Base-by-base conservation (phyloP, 2,797 vertebrate genomes). In the Chaetophractus vellerosus region DNA sequence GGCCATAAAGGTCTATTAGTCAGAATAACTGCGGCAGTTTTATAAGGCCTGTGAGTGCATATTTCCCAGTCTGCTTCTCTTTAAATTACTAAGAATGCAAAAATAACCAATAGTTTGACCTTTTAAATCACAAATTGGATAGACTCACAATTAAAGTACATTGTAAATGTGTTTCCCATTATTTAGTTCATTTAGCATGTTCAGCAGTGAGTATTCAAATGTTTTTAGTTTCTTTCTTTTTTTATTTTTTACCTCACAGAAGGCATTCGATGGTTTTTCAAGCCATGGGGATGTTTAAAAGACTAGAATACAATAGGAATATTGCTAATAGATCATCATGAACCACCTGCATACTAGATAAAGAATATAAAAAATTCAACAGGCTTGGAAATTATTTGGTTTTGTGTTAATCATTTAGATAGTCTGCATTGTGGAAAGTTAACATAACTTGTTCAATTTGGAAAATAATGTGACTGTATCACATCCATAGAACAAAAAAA, bases 121-220 rank as follows among this genome's bases (percentile, higher is more conserved):
- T 98, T 98, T 98, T 98, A 98, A 98, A 98, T 98, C 98, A 98
- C 96, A 98, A 98, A 98, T 98, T 98, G 98, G 98, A 98, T 97
- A 97, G 98, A 90, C 95, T 98, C 97, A 96, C 98, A 96, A 97
- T 98, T 98, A 98, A 98, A 98, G 96, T 97, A 98, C 96, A 82
- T 96, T 98, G 97, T 97, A 98, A 98, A 98, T 98, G 98, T 98
- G 98, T 98, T 98, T 98, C 96, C 96, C 97, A 98, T 98, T 98
- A 98, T 98, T 98, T 98, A 98, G 98, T 95, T 98, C 96, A 98
- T 98, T 98, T 98, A 97, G 93, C 96, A 83, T 97, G 96, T 98
- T 98, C 97, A 97, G 96, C 98, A 98, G 95, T 68, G 96, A 98
- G 94, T 38, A 97, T 98, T 98, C 92, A 97, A 95, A 97, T 98